A percentile compares a stretch with the other conserved stretches of the same genome.
phyloP scores from a whole-genome alignment of 2,888 invertebrate genomes.

The Erebia ligea region DNA sequence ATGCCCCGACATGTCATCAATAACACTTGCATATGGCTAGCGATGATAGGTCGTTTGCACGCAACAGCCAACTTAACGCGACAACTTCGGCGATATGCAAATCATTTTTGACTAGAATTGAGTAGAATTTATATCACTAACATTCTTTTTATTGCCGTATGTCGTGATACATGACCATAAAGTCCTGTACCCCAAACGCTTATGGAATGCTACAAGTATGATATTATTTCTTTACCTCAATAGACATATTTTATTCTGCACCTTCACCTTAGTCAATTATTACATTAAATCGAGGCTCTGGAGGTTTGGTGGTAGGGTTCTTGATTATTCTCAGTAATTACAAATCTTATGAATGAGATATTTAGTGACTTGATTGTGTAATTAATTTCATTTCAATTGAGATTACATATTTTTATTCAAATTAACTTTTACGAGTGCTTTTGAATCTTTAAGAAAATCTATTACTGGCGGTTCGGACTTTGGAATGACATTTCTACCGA shows the following conservation, averaged over 20 bases:
- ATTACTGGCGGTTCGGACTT: no score
- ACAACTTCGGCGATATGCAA: conserved; percentile 72
- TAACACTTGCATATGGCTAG: conserved; percentile 67
- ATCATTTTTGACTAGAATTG: conserved; percentile 61
- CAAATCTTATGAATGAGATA: no score
- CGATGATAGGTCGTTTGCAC: conserved; percentile 63
- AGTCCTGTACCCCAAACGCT: conserved; percentile 67
- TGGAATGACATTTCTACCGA: no score
- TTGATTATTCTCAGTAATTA: no score
- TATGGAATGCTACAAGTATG: conserved; percentile 56
- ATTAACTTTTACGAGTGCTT: no score
- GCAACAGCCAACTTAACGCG: conserved; percentile 59
- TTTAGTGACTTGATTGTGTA: no score
- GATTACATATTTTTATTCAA: no score
- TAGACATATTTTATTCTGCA: conserved; percentile 26
- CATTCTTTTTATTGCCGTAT: conserved; percentile 64
- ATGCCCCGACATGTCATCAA: conserved; percentile 51
- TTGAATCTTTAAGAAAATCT: no score
- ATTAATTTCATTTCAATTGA: no score
- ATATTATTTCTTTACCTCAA: conserved; percentile 20
- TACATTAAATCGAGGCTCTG: no score
- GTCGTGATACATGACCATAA: conserved; percentile 76
- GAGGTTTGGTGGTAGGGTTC: no score
- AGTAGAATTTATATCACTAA: conserved; percentile 64
- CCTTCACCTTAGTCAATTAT: not conserved